Base-by-base conservation (phyloP, 2,888 invertebrate genomes). In the Hirtodrosophila confusa region DNA sequence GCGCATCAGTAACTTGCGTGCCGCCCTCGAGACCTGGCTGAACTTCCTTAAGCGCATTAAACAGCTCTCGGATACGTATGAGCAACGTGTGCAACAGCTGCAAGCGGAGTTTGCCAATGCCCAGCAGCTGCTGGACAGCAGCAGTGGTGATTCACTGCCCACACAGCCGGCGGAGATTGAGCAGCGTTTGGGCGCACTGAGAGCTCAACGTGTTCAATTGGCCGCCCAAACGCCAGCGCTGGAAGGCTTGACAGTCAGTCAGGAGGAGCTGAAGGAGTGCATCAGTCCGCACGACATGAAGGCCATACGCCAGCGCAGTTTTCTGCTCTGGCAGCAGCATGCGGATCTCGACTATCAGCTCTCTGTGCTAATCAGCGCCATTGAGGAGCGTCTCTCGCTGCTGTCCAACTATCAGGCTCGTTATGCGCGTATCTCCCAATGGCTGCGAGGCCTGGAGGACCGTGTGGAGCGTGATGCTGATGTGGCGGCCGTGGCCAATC, bases 221-320 rank as follows among this genome's bases (percentile, higher is more conserved):
- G 83, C 87, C 2, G 73, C 78, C 6, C 76, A 89, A 23, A 93
- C 93, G 41, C 93, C 92, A 31, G 94, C 95, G 56, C 92, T 97
- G 24, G 96, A 97, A 89, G 93, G 94, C 33, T 92, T 97, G 0
- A 95, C 94, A 41, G 94, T 95, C 0, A 94, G 94, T 31, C 95
- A 96, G 79, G 96, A 97, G 89, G 95, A 97, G 90, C 92, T 97
- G 3, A 96, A 96, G 83, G 96, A 97, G 89, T 96, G 96, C 80
- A 93, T 97, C 4, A 96, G 96, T 89, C 96, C 97, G 0, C 94
- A 95, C 45, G 97, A 97, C 87, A 95, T 96, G 91, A 95, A 97
- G 89, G 93, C 94, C 10, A 94, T 97, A 47, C 94, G 95, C 76
- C 97, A 97, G 89, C 94, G 94, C 73, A 93, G 95, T 69, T 95